phyloP scores from a whole-genome alignment of 2,797 vertebrate species.

The Erpetoichthys calabaricus region DNA sequence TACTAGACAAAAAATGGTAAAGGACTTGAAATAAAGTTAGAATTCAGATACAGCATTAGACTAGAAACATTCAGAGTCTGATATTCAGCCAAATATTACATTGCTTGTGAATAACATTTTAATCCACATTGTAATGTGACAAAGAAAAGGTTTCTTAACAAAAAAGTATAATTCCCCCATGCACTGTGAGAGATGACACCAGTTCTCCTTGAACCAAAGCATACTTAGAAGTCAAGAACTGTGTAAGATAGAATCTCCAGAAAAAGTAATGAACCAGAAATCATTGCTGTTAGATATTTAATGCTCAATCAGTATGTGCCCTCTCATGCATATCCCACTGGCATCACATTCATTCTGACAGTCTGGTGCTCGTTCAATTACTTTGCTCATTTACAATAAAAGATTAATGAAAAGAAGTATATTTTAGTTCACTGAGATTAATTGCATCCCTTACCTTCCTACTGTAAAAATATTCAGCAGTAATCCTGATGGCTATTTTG shows the following conservation, averaged over 20 bases:
- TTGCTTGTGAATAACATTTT: no score
- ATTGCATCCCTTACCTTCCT: conserved; percentile 66
- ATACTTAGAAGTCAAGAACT: conserved; percentile 57
- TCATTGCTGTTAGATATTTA: conserved; percentile 68
- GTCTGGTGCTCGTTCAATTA: conserved; percentile 61
- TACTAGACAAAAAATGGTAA: no score
- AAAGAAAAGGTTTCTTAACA: no score
- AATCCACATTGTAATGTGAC: no score
- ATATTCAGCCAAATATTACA: no score
- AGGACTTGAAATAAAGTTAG: no score
- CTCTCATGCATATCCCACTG: conserved; percentile 64
- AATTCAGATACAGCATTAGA: no score
- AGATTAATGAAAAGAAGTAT: conserved; percentile 81
- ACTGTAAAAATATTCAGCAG: conserved; percentile 66
- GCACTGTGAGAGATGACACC: conserved; percentile 33
- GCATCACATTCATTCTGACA: conserved; percentile 61
- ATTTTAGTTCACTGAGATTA: conserved; percentile 83
- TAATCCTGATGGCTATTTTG: conserved; percentile 73
- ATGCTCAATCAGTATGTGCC: conserved; percentile 65
- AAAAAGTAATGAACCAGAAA: conserved; percentile 71
- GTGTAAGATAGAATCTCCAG: conserved; percentile 54
- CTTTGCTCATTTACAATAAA: conserved; percentile 73
- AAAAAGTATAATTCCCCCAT: not conserved
- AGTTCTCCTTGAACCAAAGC: conserved; percentile 34
- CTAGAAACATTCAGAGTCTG: no score